These are phyloP conservation scores for Pterocles gutturalis DNA, from an alignment of 2,113 vertebrate genomes.

Conservation along the genomic window DNA sequence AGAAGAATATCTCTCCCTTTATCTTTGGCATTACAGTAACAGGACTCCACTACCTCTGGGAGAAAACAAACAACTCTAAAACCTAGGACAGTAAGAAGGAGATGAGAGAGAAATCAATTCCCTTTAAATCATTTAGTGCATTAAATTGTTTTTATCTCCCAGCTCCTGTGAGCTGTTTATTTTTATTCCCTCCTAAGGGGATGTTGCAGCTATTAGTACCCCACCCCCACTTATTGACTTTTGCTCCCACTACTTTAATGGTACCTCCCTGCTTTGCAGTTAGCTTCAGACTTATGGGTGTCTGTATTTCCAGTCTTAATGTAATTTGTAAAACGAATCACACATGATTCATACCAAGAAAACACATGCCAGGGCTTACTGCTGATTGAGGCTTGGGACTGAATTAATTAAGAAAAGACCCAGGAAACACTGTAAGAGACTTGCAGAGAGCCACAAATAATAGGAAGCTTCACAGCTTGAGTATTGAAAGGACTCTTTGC, in stretches of 20 bases:
- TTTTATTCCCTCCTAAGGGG: not conserved
- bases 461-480: conserved; percentile 30
- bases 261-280: not conserved
- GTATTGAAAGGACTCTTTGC: not conserved
- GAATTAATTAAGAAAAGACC: not conserved
- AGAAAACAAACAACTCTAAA: not conserved
- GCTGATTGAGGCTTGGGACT: not conserved
- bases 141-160: not conserved
- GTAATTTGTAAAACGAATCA: not conserved
- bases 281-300: not conserved
- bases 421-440: not conserved
- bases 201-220: not conserved
- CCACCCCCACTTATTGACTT: not conserved
- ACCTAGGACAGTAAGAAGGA: not conserved
- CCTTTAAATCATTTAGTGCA: not conserved
- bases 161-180: not conserved
- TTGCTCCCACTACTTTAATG: not conserved
- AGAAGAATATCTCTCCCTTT: not conserved
- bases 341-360: not conserved
- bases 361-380: not conserved
- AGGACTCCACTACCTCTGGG: not conserved
- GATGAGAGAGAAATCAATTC: not conserved
- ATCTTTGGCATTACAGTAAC: not conserved
- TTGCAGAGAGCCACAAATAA: not conserved
- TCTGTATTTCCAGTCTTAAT: not conserved